Evolutionary conservation across 2,113 vertebrate genomes (phyloP), one percentile per base, ranked within the genome.

Genomic region (Bubalus kerabau): DNA sequence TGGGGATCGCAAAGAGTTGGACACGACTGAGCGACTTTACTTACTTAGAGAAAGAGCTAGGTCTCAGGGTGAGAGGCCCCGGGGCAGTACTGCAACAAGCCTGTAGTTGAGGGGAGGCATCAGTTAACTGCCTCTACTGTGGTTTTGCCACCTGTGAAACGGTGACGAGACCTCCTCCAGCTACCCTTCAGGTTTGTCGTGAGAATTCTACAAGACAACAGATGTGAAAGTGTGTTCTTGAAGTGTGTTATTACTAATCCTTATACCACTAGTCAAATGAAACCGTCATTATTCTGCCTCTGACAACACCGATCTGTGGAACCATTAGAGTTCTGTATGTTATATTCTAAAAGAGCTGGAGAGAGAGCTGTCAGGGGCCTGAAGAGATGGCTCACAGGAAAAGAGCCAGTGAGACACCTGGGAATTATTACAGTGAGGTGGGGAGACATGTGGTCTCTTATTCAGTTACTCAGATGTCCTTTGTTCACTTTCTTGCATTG

Each of bases 261-360:
- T 93, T 91, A 81, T 3, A 24, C 67, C 78, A 59, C 76, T 28
- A 86, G 90, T 94, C 90, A 96, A 92, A 57, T 0, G 7, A 87
- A 92, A 32, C 9, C 30, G 52, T 71, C 24, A 48, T 96, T 48
- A 87, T 87, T 94, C 85, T 93, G 50, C 23, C 60, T 54, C 71
- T 64, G 40, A 96, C 14, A 93, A 57, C 52, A 93, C 56, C 71
- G 50, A 32, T 97, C 91, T 96, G 94, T 24, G 8, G 87, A 98
- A 74, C 78, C 24, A 28, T 94, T 89, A 76, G 46, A 26, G 10
- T 84, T 94, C 21, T 71, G 71, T 74, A 64, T 28, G 28, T 87
- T 78, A 46, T 23, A 28, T 21, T 32, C 81, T 92, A 43, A 80
- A 86, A 94, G 56, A 84, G 84, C 50, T 23, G 3, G 2, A 24